Base-by-base conservation (phyloP, 2,888 invertebrate genomes). In the Lasioglossum marginatum region DNA sequence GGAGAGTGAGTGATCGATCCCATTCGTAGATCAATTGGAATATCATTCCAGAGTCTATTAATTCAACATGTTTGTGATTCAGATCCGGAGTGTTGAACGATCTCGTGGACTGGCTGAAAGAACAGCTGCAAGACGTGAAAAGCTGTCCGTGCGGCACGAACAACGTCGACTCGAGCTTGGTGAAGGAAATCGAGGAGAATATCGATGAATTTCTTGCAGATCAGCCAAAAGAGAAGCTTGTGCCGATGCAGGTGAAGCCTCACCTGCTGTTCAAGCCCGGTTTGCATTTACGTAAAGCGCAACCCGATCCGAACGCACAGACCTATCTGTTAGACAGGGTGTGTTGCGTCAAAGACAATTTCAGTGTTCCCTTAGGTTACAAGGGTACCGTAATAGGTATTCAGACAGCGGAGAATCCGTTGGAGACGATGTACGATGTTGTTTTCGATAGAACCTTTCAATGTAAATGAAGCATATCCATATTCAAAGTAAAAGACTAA, bases 341-440 rank as follows among this genome's bases (percentile, higher is more conserved):
- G 72, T 97, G 99, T 6, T 97, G 97, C 93, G 97, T 97, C 0
- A 96, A 97, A 48, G 96, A 97, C 52, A 97, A 97, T 77, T 97
- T 97, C 93, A 96, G 97, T 1, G 98, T 98, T 27, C 99, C 99
- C 0, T 95, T 98, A 8, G 99, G 99, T 1, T 96, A 97, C 16
- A 96, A 97, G 87, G 99, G 99, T 45, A 99, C 98, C 0, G 96
- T 99, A 0, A 97, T 98, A n/a, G 98, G 97, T 0, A 96, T 97
- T 14, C 95, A 96, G 80, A 95, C 94, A 79, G 89, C 91, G 1
- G 97, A 96, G 92, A 96, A 95, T 76, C 96, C 96, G 77, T 95
- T 96, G 0, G 97, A 97, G 66, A 96, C 95, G 0, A 96, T 97
- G 79, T 98, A 97, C 93, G 98, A 98, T 89, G 96, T 99, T 37